Evolutionary conservation across 2,113 vertebrate genomes (phyloP).

Genomic region (Oryzias melastigma): DNA sequence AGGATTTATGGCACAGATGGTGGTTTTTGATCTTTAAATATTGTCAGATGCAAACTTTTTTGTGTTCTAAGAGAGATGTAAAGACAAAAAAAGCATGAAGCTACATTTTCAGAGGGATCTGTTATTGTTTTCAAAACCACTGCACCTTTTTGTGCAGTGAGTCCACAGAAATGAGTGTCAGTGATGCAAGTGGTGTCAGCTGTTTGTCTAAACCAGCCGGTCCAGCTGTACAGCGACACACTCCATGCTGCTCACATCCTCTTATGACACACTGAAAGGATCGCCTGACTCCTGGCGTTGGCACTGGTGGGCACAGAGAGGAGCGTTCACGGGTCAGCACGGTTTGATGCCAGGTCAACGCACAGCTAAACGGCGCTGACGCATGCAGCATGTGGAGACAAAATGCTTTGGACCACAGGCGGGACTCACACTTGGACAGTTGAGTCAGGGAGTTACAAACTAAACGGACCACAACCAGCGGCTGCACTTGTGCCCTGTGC

Average conservation of each 20-base stretch:
- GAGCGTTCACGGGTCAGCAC: slow-evolving; percentile 38
- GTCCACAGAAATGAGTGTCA: slow-evolving; percentile 24
- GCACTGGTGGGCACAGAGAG: slow-evolving; percentile 16
- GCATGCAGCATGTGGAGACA: slow-evolving; percentile 23
- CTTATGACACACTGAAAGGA: slow-evolving; percentile 3
- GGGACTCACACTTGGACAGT: slow-evolving; percentile 1
- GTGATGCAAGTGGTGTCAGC: slow-evolving; percentile 21
- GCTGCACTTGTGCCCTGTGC: not conserved
- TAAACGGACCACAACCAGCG: not conserved
- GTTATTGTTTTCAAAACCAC: not conserved
- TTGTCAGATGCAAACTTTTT: not conserved
- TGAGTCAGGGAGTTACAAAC: slow-evolving; percentile 12
- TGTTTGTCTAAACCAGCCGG: slow-evolving; percentile 20
- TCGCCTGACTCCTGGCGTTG: slow-evolving; percentile 18
- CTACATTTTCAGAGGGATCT: no score
- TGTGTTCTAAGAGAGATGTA: not conserved
- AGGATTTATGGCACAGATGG: not conserved
- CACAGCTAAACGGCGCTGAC: slow-evolving; percentile 24
- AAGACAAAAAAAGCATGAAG: no score
- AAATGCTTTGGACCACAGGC: slow-evolving; percentile 21
- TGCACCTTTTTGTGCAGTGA: slow-evolving; percentile 13
- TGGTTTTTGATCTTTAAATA: not conserved
- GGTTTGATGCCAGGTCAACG: slow-evolving; percentile 36
- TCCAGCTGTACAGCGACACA: slow-evolving; percentile 23
- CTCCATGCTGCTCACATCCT: slow-evolving; percentile 12